These are phyloP conservation scores for Furcifer pardalis DNA, from an alignment of 2,797 vertebrate genomes.

Conservation along the genomic window DNA sequence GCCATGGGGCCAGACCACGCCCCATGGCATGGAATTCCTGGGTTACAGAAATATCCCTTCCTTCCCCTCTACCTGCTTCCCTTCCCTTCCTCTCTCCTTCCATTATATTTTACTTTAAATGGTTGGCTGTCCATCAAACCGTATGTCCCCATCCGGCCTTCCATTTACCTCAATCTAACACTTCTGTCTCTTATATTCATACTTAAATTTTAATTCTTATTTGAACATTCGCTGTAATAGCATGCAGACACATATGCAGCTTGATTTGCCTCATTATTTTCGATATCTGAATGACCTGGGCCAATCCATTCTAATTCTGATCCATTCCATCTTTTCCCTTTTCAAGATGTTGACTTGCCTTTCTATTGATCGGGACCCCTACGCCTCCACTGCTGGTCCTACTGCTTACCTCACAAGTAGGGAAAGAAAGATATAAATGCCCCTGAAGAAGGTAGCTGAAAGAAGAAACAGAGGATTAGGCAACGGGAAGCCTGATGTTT, in stretches of 20 bases:
- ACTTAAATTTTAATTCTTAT: neutral
- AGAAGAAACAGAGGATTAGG: neutral
- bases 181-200: neutral
- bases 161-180: neutral
- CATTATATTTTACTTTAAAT: neutral
- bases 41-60: neutral
- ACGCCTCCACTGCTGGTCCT: constrained; percentile 15
- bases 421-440: constrained; percentile 8
- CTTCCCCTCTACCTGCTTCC: neutral
- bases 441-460: neutral
- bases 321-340: neutral
- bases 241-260: constrained; percentile 12
- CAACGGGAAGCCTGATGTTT: neutral
- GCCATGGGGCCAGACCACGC: too few species aligned
- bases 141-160: neutral
- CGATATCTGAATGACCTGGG: neutral
- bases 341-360: constrained; percentile 8
- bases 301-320: neutral
- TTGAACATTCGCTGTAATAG: neutral
- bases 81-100: neutral
- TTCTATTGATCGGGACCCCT: constrained; percentile 48
- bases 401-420: constrained; percentile 11
- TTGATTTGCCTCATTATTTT: constrained; percentile 39
- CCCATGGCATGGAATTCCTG: too few species aligned
- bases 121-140: neutral